A percentile compares a stretch with the other conserved stretches of the same genome.
Conservation (phyloP, 2,888 invertebrate species). For the Linnaemya tessellans region DNA sequence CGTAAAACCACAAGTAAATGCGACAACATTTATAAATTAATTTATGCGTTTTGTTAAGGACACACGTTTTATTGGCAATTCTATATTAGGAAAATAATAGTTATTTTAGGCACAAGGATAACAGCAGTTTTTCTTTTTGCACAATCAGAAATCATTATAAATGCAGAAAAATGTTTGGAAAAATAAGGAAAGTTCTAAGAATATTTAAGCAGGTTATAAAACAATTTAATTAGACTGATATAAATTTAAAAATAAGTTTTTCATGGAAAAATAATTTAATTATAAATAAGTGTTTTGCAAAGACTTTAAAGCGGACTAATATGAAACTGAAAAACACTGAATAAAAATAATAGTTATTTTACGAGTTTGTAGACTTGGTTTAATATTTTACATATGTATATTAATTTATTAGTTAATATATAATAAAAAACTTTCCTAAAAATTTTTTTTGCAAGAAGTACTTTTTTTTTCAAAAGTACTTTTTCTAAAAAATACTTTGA, state of each 20-base stretch:
- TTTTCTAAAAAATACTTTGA: too few relatives aligned
- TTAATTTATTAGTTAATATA: too few relatives aligned
- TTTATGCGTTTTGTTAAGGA: constrained; percentile 3
- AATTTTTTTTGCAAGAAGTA: too few relatives aligned
- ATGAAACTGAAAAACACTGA: too few relatives aligned
- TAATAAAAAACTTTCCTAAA: too few relatives aligned
- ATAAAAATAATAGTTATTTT: too few relatives aligned
- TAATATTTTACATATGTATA: too few relatives aligned
- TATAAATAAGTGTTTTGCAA: neutral
- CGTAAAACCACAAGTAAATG: constrained; percentile 20
- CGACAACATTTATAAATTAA: neutral
- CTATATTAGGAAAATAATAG: constrained; percentile 4
- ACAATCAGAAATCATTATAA: neutral
- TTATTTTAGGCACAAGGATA: constrained; percentile 30
- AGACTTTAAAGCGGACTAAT: neutral
- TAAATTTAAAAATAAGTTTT: neutral
- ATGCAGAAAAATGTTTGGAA: neutral
- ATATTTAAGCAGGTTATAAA: neutral
- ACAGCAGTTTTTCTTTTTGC: neutral
- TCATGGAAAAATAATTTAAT: neutral
- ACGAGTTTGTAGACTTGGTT: too few relatives aligned
- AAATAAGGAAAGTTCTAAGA: neutral
- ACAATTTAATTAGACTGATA: neutral
- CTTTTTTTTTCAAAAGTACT: too few relatives aligned
- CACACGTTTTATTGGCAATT: neutral